Conservation (phyloP, 2,797 vertebrate species). For the Sebastes cheni region DNA sequence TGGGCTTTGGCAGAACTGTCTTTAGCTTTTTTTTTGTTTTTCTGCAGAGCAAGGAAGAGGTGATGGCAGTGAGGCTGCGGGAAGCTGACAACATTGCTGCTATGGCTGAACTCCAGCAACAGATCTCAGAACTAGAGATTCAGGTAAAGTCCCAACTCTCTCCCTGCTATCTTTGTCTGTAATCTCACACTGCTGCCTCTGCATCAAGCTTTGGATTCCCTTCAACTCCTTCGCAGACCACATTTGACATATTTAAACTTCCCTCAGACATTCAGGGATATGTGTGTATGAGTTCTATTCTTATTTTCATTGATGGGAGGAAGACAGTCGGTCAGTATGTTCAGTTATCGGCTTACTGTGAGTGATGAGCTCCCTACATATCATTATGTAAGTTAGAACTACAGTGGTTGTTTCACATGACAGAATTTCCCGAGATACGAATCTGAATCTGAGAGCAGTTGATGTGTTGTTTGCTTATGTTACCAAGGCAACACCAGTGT, state of each 20-base stretch:
- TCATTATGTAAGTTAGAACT: background rate
- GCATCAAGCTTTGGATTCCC: background rate
- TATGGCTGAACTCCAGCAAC: slow-evolving; percentile 97
- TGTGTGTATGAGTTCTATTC: background rate
- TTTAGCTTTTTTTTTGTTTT: background rate
- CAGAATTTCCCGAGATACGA: background rate
- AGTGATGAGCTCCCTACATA: background rate
- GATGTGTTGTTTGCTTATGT: slow-evolving; percentile 19
- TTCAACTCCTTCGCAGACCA: slow-evolving; percentile 18
- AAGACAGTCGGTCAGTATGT: background rate
- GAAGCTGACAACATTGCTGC: slow-evolving; percentile 97
- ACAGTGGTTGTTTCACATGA: background rate
- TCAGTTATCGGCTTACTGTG: background rate
- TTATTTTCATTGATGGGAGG: background rate
- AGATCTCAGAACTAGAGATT: slow-evolving; percentile 97
- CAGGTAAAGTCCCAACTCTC: slow-evolving; percentile 84
- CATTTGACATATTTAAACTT: background rate
- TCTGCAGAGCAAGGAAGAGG: slow-evolving; percentile 94
- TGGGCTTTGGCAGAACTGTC: background rate
- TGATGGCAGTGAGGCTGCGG: slow-evolving; percentile 95
- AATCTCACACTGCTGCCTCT: background rate
- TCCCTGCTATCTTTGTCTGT: background rate
- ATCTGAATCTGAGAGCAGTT: background rate
- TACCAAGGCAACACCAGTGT: background rate
- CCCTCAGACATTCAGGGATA: background rate